Conservation (phyloP, 2,888 invertebrate genomes). For the Nymphalis polychloros region DNA sequence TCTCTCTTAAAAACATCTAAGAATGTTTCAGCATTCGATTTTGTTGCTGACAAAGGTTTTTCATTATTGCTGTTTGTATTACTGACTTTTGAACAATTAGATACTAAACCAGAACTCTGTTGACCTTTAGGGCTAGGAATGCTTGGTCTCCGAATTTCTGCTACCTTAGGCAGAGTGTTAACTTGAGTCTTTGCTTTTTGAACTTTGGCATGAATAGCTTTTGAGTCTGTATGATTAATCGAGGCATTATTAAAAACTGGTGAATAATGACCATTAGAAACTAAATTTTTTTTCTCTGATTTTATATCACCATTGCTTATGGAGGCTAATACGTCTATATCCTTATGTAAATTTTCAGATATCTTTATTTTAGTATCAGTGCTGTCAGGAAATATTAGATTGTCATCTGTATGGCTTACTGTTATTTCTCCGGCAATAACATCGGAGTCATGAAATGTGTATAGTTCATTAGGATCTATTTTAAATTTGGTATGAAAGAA, state of each 20-base stretch:
- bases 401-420: constrained; percentile 76
- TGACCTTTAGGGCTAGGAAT: constrained; percentile 58
- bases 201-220: constrained; percentile 64
- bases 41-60: constrained; percentile 48
- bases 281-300: constrained; percentile 54
- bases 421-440: constrained; percentile 76
- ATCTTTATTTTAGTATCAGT: constrained; percentile 60
- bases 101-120: constrained; percentile 44
- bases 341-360: constrained; percentile 62
- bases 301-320: constrained; percentile 67
- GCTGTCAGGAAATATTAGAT: constrained; percentile 64
- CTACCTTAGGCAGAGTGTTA: constrained; percentile 50
- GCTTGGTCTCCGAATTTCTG: constrained; percentile 51
- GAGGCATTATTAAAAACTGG: constrained; percentile 42
- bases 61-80: constrained; percentile 58
- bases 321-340: constrained; percentile 57
- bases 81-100: constrained; percentile 61
- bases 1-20: constrained; percentile 77
- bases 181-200: constrained; percentile 58
- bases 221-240: constrained; percentile 51
- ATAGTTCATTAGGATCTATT: constrained; percentile 77
- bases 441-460: constrained; percentile 78
- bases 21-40: constrained; percentile 64
- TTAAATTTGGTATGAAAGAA: constrained; percentile 76
- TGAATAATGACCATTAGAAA: constrained; percentile 67